Evolutionary conservation across 2,797 vertebrate genomes (phyloP).

Genomic region (Sciurus vulgaris): DNA sequence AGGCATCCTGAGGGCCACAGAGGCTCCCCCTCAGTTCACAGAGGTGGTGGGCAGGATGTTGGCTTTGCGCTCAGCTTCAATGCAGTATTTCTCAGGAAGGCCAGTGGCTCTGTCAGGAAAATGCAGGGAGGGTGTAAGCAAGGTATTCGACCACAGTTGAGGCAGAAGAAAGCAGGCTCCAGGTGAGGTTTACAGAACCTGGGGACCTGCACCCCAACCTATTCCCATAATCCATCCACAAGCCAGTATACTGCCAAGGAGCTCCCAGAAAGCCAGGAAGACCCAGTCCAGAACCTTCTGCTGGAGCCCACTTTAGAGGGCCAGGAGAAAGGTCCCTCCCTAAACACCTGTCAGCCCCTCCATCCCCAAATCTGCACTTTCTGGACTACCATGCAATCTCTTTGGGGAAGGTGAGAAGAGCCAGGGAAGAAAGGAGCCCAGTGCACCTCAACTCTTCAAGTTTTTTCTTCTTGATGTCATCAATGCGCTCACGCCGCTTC

Average conservation of each 20-base stretch:
- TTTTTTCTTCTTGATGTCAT: constrained; percentile 92
- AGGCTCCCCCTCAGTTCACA: constrained; percentile 61
- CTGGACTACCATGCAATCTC: not conserved
- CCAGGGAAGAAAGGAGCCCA: accelerated
- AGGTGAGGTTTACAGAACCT: not conserved
- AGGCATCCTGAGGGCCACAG: not conserved
- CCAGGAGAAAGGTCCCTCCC: not conserved
- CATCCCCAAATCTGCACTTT: not conserved
- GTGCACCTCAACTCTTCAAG: constrained; percentile 92
- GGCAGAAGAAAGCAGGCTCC: not conserved
- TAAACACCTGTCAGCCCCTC: not conserved
- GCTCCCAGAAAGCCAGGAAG: not conserved
- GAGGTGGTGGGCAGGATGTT: constrained; percentile 49
- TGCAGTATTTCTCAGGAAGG: constrained; percentile 92
- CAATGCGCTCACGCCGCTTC: constrained; percentile 87
- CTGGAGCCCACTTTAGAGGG: not conserved
- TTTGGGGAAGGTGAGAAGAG: not conserved
- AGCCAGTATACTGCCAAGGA: not conserved
- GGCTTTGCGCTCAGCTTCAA: constrained; percentile 90
- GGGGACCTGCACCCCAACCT: not conserved
- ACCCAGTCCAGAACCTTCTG: not conserved
- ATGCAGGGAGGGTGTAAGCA: not conserved
- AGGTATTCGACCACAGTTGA: not conserved
- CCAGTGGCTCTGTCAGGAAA: constrained; percentile 89
- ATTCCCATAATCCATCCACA: not conserved